phyloP scores from a whole-genome alignment of 2,797 vertebrate genomes.

The Geotrypetes seraphini region DNA sequence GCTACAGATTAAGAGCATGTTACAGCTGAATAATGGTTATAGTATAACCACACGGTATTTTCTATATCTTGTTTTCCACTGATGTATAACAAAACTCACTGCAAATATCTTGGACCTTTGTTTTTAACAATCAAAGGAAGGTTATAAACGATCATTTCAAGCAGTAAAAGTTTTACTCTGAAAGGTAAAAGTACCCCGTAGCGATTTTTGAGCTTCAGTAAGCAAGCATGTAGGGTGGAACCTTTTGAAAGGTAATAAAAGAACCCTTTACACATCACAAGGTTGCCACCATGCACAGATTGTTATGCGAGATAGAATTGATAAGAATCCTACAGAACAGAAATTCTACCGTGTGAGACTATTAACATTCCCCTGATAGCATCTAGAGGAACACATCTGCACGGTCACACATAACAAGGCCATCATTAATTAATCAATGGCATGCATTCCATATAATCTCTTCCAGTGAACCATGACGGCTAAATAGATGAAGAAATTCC shows the following conservation, averaged over 20 bases:
- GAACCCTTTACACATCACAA: constrained; percentile 6
- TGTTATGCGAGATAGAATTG: constrained; percentile 15
- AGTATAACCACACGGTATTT: too few species aligned
- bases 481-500: background rate
- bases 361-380: constrained; percentile 27
- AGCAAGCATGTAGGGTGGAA: constrained; percentile 26
- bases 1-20: too few species aligned
- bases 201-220: constrained; percentile 30
- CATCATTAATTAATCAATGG: constrained; percentile 4
- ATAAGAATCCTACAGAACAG: constrained; percentile 19
- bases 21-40: too few species aligned
- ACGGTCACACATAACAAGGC: background rate
- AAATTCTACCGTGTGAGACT: constrained; percentile 7
- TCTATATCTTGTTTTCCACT: too few species aligned
- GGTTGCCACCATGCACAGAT: constrained; percentile 9
- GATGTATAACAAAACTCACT: too few species aligned
- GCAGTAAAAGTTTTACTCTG: too few species aligned
- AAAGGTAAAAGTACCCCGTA: constrained; percentile 23
- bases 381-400: constrained; percentile 8
- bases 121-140: too few species aligned
- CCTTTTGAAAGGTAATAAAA: constrained; percentile 14
- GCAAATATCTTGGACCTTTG: too few species aligned
- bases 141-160: too few species aligned
- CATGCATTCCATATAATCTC: background rate
- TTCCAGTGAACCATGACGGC: constrained; percentile 4